Conservation (phyloP, 2,888 invertebrate species). For the Cryptus viduatorius region DNA sequence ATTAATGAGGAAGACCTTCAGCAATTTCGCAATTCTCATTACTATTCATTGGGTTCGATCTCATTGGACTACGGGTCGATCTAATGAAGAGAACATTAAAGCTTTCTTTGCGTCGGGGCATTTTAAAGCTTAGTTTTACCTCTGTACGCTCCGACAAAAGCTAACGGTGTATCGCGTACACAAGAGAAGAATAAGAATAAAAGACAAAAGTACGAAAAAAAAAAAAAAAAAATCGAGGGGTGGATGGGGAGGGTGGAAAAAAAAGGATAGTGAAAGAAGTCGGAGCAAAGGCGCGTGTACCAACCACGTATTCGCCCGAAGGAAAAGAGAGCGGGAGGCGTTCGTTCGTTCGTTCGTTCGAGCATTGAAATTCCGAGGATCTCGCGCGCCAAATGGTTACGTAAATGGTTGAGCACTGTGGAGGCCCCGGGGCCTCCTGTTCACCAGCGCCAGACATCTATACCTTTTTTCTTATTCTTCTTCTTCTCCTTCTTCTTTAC, state of each 20-base stretch:
- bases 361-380: slow-evolving; percentile 69
- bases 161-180: slow-evolving; percentile 36
- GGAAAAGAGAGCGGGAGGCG: slow-evolving; percentile 42
- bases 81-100: slow-evolving; percentile 49
- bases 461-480: slow-evolving; percentile 51
- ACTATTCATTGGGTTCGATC: slow-evolving; percentile 14
- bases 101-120: slow-evolving; percentile 15
- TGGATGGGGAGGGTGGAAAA: background rate
- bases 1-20: background rate
- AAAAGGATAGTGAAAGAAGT: slow-evolving; percentile 5
- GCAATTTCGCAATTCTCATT: slow-evolving; percentile 16
- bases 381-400: slow-evolving; percentile 68
- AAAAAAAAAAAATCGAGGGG: background rate
- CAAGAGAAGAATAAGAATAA: slow-evolving; percentile 37
- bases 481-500: slow-evolving; percentile 16
- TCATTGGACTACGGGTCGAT: background rate
- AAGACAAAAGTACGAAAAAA: background rate
- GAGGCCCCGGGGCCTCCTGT: slow-evolving; percentile 53
- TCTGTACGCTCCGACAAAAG: slow-evolving; percentile 25
- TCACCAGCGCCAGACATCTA: slow-evolving; percentile 56
- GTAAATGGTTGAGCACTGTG: slow-evolving; percentile 65
- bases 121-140: slow-evolving; percentile 14
- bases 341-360: slow-evolving; percentile 22
- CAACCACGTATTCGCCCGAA: slow-evolving; percentile 44
- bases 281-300: slow-evolving; percentile 28